Base-by-base conservation (phyloP, 2,888 invertebrate species). In the Cheiracanthium punctorium region DNA sequence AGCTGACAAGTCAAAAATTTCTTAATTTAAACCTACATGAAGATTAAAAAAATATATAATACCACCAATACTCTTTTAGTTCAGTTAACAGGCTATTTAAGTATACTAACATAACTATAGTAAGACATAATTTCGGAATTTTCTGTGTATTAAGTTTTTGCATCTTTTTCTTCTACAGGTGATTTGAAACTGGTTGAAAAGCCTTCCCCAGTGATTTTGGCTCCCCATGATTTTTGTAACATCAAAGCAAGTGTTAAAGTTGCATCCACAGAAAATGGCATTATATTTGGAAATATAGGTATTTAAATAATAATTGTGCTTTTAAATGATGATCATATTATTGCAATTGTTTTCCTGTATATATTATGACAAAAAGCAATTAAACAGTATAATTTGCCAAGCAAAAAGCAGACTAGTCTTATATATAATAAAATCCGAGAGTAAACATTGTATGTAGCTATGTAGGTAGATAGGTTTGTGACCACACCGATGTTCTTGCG, bases 231-330 rank as follows among this genome's bases (percentile, higher is more conserved):
- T 93, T 99, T 97, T 93, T 97, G 98, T 90, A 97, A 98, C 91
- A 99, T 99, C 91, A 98, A 98, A 92, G 99, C 99, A 8, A 98
- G 97, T 91, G 98, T 99, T 64, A 99, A 99, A 93, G 98, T 98
- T n/a, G 97, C 99, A 0, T 99, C 98, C 17, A 99, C 99, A 0
- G 99, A 99, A 93, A 99, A 99, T 93, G 99, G 99, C 84, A 98
- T 99, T 90, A 99, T 99, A 90, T 99, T 99, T 93, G 99, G 99
- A 86, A 99, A 99, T 91, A 99, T 99, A 90, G 97, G 97, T 95
- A 90, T 91, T 14, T 58, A 58, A 17, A 0, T 52, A n/a, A n/a
- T n/a, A n/a, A n/a, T n/a, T n/a, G n/a, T n/a, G n/a, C 7, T 1
- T 28, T 64, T 64, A 28, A 1, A 28, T 7, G 8, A 52, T 2